These are phyloP conservation scores for Lepus timidus DNA, from an alignment of 2,113 vertebrate species.

Conservation along the genomic window DNA sequence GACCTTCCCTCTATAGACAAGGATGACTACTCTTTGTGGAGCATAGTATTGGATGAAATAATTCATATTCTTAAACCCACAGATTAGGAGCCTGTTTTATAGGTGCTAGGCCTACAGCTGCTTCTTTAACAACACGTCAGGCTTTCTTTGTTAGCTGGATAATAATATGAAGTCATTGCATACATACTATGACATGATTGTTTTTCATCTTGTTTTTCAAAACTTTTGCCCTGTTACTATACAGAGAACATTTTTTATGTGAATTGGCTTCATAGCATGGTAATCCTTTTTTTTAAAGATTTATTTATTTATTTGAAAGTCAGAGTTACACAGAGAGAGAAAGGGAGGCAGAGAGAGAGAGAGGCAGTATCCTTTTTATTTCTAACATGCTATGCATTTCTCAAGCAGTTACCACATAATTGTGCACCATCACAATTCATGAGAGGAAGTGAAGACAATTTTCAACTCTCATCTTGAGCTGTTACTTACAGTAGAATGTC, in stretches of 20 bases:
- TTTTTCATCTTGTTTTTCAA: neutral
- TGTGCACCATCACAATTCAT: neutral
- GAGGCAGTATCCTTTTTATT: too few relatives aligned
- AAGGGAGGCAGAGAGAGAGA: too few relatives aligned
- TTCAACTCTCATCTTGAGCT: constrained; percentile 1
- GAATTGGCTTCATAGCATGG: neutral
- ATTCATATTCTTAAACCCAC: neutral
- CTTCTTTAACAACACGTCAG: neutral
- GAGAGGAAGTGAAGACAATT: neutral
- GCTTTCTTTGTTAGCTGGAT: neutral
- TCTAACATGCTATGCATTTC: neutral
- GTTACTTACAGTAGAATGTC: neutral
- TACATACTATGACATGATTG: neutral
- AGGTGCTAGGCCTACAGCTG: neutral
- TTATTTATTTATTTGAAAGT: too few relatives aligned
- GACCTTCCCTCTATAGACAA: neutral
- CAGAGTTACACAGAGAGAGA: too few relatives aligned
- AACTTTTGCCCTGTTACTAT: neutral
- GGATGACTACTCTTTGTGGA: neutral
- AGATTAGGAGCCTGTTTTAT: neutral
- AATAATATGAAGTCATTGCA: neutral
- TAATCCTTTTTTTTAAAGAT: too few relatives aligned
- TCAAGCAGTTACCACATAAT: neutral
- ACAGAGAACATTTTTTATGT: neutral
- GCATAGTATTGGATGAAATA: neutral